These are phyloP conservation scores for Operophtera brumata DNA, from an alignment of 2,888 invertebrate species.

Conservation along the genomic window DNA sequence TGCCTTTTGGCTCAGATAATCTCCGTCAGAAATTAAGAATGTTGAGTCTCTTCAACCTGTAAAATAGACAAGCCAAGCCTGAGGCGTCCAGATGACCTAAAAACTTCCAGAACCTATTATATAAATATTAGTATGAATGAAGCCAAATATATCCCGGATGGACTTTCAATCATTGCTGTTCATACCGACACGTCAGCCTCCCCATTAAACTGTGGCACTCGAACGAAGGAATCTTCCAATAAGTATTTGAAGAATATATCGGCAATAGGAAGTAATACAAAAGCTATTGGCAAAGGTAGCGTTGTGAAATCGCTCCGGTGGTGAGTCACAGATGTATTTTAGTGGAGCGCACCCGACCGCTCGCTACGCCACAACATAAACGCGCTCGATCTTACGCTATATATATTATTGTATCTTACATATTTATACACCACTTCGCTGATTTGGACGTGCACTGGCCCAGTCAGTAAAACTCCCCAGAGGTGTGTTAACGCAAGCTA, in stretches of 20 bases:
- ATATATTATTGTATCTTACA: constrained; percentile 10
- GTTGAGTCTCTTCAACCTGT: no score
- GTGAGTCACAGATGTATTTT: constrained; percentile 73
- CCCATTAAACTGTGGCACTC: constrained; percentile 13
- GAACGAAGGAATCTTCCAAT: constrained; percentile 35
- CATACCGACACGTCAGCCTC: constrained; percentile 15
- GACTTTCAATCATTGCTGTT: constrained; percentile 13
- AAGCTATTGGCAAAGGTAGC: constrained; percentile 76
- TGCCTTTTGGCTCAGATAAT: no score
- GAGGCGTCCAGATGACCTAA: not conserved
- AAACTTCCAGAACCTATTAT: not conserved
- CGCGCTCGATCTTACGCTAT: constrained; percentile 36
- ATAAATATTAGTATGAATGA: constrained; percentile 9
- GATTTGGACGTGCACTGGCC: constrained; percentile 3
- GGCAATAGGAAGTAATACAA: constrained; percentile 75
- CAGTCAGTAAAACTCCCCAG: not conserved
- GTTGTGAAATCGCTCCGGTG: constrained; percentile 64
- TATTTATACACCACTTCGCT: constrained; percentile 6
- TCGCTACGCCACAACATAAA: constrained; percentile 41
- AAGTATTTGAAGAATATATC: constrained; percentile 38
- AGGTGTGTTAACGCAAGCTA: not conserved
- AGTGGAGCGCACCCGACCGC: constrained; percentile 48
- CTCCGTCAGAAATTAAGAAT: no score
- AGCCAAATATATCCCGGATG: not conserved
- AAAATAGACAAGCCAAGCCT: not conserved